Evolutionary conservation across 2,888 invertebrate species (phyloP), one percentile per base, ranked within the genome.

Genomic region (Cheilosia vernalis): DNA sequence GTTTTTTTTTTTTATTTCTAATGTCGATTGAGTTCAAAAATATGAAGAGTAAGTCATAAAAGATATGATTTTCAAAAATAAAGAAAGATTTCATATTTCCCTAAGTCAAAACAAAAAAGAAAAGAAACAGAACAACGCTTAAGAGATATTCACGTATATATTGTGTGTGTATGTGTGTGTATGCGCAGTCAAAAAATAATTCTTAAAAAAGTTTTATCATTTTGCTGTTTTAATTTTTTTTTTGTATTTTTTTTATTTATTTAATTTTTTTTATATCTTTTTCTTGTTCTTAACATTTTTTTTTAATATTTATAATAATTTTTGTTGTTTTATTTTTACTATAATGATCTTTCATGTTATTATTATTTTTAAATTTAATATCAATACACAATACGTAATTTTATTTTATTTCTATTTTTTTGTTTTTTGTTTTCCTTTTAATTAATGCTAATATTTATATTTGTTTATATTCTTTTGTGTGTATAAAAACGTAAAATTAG

Each of bases 381-480:
- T 81, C 81, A 81, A 81, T 85, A 81, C 81, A 81, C 81, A 80
- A 85, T 81, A 85, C 72, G 80, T 81, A 81, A 81, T 81, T 81
- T 85, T 66, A 83, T 78, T 73, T 78, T 69, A 84, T 87, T 88
- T 89, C 87, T 88, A 89, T 87, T 86, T 83, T 87, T 87, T 87
- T 86, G 81, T 87, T 87, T 73, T 87, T 80, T 83, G 60, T 83
- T 80, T 87, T 79, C 67, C 63, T 87, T 88, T 88, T 88, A 88
- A 87, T 88, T 89, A 90, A 88, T 88, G 88, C 85, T 90, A 87
- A 87, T 87, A 87, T 87, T 84, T 88, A 90, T 90, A 88, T 87
- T 82, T 87, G 90, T 89, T 90, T 88, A 90, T 90, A 91, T 90
- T 90, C 88, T 89, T 89, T 90, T 89, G 90, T 90, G 90, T 90